Evolutionary conservation across 2,797 vertebrate genomes (phyloP), one percentile per base, ranked within the genome.

Genomic region (Alcedo atthis): DNA sequence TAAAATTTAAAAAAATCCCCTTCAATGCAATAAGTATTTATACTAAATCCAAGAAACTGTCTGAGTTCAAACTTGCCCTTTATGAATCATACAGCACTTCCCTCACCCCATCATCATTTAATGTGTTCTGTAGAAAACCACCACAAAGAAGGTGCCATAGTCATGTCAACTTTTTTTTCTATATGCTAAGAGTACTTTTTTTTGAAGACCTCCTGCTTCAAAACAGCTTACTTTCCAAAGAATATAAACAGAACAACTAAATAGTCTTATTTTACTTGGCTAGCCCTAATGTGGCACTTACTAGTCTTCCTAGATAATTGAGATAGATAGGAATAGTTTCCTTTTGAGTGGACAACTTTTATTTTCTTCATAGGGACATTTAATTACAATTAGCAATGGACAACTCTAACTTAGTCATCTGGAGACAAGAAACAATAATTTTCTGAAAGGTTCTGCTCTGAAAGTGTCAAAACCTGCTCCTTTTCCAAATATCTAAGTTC

Each of bases 21-120:
- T 75, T 91, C 83, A 20, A 77, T 71, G 49, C 85, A 90, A 95
- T 80, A 81, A 94, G 93, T 96, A 95, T 96, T 95, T 94, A 91
- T 46, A 90, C 51, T 55, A 91, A 94, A 90, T 76, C 78, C 48
- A 95, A 95, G 92, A 93, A 96, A 92, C 37, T 73, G 79, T 64
- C 62, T 1, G 45, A 49, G 93, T 91, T 85, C 79, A 71, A 87
- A 81, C 86, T 82, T 73, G 85, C 33, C 89, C 57, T 43, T 5
- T 19, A 54, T 78, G 90, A 96, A 92, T 91, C 92, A 94, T 6
- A 58, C 18, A 30, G 79, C 90, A 81, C 33, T 83, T 86, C 63
- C 69, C 81, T 88, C 59, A 53, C 15, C 45, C 78, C 64, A 6
- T 59, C 70, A 87, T 75, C 76, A 82, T 24, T 75, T 80, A 80